Evolutionary conservation across 1,140 invertebrate genomes (phyloP), one percentile per base, ranked within the genome.

Genomic region (Saxidomus purpurata): DNA sequence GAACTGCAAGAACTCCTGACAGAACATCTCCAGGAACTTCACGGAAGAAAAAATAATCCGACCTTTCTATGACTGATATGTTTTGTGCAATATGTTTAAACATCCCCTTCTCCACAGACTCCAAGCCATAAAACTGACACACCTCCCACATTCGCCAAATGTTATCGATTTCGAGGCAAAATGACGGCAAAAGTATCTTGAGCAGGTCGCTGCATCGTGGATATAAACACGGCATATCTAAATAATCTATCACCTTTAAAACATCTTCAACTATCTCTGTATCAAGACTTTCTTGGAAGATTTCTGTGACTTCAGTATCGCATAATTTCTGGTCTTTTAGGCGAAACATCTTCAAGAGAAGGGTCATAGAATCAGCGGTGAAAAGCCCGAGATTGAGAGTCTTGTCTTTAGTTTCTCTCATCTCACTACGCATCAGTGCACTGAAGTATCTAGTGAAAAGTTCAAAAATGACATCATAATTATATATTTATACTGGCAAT

Each of bases 211-310:
- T 38, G 67, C 67, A 71, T 38, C 67, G 36, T 6, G 2, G 67
- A 71, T 71, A 71, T 22, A 71, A 19, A 71, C 67, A 71, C 6
- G 67, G 67, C 67, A 71, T 71, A 40, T 71, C 67, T 6, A 71
- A 28, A 71, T 71, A 71, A n/a, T 71, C 67, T 38, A 38, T n/a
- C 19, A 28, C 31, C 22, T 71, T 71, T 38, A 71, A 71, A 4
- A 71, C 34, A 38, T 38, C 67, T 71, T 71, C 67, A 2, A 71
- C 3, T 36, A 40, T 22, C 28, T 71, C 34, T 15, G 38, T 19
- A n/a, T 71, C 34, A 38, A 36, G 34, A 71, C 34, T 71, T 38
- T 38, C 67, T 19, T 22, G 2, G 38, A 71, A 36, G 4, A 38
- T 40, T n/a, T 71, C 67, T 9, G 8, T 11, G 0, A 71, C 28